phyloP scores from a whole-genome alignment of 2,113 vertebrate genomes.

The Salvator merianae region DNA sequence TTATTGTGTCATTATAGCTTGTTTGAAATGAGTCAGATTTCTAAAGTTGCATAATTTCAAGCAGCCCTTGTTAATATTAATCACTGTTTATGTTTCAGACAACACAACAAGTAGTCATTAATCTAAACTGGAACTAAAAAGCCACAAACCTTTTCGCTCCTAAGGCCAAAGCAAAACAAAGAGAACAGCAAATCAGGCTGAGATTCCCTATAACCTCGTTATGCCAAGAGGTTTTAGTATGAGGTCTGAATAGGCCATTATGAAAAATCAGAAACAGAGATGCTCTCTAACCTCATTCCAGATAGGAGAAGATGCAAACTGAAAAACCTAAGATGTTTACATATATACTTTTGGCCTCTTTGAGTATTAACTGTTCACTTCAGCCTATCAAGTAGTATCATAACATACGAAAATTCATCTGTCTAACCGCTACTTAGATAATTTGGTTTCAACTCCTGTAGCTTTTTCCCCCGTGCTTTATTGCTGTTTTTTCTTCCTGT shows the following conservation, averaged over 20 bases:
- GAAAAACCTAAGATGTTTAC: not conserved
- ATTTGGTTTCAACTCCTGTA: not conserved
- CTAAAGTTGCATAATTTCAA: not conserved
- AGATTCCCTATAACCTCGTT: not conserved
- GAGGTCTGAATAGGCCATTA: not conserved
- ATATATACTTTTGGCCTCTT: not conserved
- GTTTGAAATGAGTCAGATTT: not conserved
- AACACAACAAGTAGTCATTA: not conserved
- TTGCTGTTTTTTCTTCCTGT: not conserved
- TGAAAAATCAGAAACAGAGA: not conserved
- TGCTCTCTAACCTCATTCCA: not conserved
- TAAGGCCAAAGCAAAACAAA: not conserved
- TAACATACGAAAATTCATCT: not conserved
- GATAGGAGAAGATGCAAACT: rapidly evolving
- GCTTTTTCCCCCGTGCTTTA: not conserved
- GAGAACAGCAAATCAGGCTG: not conserved
- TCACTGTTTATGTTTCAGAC: not conserved
- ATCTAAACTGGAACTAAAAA: not conserved
- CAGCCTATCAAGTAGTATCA: not conserved
- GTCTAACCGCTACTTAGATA: rapidly evolving
- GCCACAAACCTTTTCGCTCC: not conserved
- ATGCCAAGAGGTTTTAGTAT: not conserved
- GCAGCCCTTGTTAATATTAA: not conserved
- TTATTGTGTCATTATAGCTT: not conserved
- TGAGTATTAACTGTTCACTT: not conserved